Evolutionary conservation across 2,888 invertebrate genomes (phyloP).

Genomic region (Oligia latruncula): DNA sequence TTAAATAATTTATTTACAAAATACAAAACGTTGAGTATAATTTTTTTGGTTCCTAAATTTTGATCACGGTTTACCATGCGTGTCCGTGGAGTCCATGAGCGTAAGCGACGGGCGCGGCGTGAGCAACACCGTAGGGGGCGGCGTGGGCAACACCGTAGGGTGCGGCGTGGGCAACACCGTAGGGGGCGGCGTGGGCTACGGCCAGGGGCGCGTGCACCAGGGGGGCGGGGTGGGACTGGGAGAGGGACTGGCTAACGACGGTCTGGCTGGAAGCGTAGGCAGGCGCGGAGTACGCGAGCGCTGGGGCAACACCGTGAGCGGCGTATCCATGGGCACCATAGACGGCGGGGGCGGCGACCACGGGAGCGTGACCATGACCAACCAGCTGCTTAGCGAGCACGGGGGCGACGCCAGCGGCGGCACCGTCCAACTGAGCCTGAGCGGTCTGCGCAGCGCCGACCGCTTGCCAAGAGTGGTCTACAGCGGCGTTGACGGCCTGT

Average conservation of each 20-base stretch:
- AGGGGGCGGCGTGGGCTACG: conserved; percentile 76
- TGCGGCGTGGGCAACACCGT: conserved; percentile 43
- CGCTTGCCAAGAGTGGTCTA: conserved; percentile 87
- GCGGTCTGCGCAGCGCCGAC: conserved; percentile 86
- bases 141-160: conserved; percentile 72
- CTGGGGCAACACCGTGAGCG: conserved; percentile 69
- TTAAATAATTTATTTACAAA: conserved; percentile 85
- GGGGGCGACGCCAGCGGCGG: conserved; percentile 86
- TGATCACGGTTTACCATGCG: conserved; percentile 88
- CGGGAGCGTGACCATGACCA: conserved; percentile 81
- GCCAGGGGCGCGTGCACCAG: conserved; percentile 68
- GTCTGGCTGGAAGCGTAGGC: conserved; percentile 76
- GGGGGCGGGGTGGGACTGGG: conserved; percentile 84
- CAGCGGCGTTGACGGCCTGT: conserved; percentile 87
- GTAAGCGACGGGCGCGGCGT: conserved; percentile 64
- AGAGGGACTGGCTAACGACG: conserved; percentile 81
- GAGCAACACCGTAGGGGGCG: conserved; percentile 48
- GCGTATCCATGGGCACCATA: conserved; percentile 65
- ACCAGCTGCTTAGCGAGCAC: conserved; percentile 85
- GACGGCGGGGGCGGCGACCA: conserved; percentile 62
- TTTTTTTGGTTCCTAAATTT: conserved; percentile 81
- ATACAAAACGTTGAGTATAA: conserved; percentile 85
- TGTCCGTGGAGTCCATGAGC: conserved; percentile 75
- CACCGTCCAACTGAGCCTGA: conserved; percentile 85
- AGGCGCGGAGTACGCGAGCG: conserved; percentile 68